Percentiles rank a stretch among this genome's conserved stretches.
Evolutionary conservation across 2,797 vertebrate genomes (phyloP).

Genomic region (Mormyrus hasselquistii): DNA sequence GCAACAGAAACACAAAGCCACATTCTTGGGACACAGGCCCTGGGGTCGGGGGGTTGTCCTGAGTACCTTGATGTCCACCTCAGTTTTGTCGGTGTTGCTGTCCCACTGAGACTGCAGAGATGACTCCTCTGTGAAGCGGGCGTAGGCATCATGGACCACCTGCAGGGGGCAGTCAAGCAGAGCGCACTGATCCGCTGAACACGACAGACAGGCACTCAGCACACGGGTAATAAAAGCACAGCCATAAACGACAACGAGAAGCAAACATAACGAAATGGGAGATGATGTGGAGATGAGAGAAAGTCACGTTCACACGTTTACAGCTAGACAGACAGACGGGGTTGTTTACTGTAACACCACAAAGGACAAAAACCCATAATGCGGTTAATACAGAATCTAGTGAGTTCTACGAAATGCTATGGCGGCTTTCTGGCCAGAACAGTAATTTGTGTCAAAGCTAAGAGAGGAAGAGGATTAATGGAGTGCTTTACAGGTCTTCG

Average conservation of each 20-base stretch:
- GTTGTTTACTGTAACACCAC: not conserved
- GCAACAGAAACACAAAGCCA: conserved; percentile 3
- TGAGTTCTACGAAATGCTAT: not conserved
- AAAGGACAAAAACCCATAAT: not conserved
- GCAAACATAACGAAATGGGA: not conserved
- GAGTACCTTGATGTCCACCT: conserved; percentile 71
- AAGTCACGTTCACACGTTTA: not conserved
- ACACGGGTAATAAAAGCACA: not conserved
- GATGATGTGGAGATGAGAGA: not conserved
- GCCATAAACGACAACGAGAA: not conserved
- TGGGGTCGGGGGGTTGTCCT: not conserved
- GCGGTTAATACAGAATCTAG: not conserved
- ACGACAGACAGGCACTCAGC: not conserved
- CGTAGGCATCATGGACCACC: conserved; percentile 71
- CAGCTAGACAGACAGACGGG: not conserved
- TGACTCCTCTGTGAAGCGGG: conserved; percentile 66
- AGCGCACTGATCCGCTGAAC: not conserved
- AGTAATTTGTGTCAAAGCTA: conserved; percentile 9
- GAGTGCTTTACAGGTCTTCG: not conserved
- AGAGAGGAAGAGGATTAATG: conserved; percentile 19
- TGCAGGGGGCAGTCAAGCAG: conserved; percentile 32
- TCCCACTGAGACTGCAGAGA: conserved; percentile 63
- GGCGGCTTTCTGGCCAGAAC: not conserved
- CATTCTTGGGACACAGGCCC: not conserved
- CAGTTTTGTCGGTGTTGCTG: conserved; percentile 68